Percentiles rank a stretch among this genome's conserved stretches.
These are phyloP conservation scores for Griposia aprilina DNA, from an alignment of 2,888 invertebrate genomes.

Conservation along the genomic window DNA sequence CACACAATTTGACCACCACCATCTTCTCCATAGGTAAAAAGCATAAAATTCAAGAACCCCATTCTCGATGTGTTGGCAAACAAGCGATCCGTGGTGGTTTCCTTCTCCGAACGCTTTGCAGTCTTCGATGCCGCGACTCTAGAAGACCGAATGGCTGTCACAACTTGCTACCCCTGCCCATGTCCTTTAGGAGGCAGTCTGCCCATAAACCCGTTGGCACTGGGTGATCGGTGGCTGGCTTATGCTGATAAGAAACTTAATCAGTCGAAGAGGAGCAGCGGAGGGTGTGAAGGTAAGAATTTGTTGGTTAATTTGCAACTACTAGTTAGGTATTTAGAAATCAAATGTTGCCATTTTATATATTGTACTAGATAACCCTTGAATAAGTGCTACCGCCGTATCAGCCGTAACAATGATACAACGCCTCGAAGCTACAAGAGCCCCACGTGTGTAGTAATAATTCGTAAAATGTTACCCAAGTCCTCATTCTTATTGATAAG, in stretches of 20 bases:
- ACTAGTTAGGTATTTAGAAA: not conserved
- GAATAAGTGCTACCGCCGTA: too few relatives aligned
- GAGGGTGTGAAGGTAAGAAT: conserved; percentile 93
- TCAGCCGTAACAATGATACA: too few relatives aligned
- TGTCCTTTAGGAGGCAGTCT: conserved; percentile 91
- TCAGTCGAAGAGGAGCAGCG: conserved; percentile 94
- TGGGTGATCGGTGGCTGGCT: conserved; percentile 96
- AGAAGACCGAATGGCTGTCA: conserved; percentile 96
- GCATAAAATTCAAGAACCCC: conserved; percentile 97
- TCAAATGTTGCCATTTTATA: not conserved
- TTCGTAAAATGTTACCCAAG: too few relatives aligned
- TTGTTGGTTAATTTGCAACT: not conserved
- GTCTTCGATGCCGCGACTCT: conserved; percentile 97
- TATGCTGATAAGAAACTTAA: conserved; percentile 96
- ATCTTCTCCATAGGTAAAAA: conserved; percentile 92
- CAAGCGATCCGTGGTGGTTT: conserved; percentile 95
- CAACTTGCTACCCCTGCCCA: conserved; percentile 97
- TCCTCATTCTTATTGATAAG: too few relatives aligned
- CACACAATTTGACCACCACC: not conserved
- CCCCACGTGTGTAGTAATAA: too few relatives aligned
- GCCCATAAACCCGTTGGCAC: conserved; percentile 94
- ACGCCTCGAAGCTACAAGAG: too few relatives aligned
- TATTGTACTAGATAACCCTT: not conserved
- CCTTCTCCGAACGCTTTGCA: conserved; percentile 97
- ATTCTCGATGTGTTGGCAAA: conserved; percentile 97